These are phyloP conservation scores for Pammene fasciana DNA, from an alignment of 2,888 invertebrate species.

Conservation along the genomic window DNA sequence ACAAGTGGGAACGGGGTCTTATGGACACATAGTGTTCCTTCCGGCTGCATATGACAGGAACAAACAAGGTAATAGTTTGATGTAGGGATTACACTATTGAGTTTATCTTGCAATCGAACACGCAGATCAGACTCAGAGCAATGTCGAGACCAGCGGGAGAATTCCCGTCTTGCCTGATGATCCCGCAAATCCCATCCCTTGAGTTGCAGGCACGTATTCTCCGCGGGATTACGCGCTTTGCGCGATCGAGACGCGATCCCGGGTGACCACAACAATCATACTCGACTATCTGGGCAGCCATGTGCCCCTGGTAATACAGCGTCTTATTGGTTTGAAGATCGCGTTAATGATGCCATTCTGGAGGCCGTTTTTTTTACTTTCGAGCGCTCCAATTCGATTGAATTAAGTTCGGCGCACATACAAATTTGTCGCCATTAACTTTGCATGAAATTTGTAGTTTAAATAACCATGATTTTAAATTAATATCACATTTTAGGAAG, in stretches of 20 bases:
- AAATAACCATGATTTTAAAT: no score
- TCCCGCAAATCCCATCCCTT: conserved; percentile 70
- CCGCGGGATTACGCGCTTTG: conserved; percentile 65
- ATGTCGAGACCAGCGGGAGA: conserved; percentile 62
- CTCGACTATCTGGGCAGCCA: conserved; percentile 62
- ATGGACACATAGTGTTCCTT: conserved; percentile 3
- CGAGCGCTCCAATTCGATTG: no score
- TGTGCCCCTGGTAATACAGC: conserved; percentile 54
- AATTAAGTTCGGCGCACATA: no score
- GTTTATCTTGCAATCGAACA: conserved; percentile 38
- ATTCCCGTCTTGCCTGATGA: conserved; percentile 68
- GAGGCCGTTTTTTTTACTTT: no score
- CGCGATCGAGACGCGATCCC: conserved; percentile 60
- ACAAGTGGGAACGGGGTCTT: no score
- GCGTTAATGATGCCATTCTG: conserved; percentile 8
- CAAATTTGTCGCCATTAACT: no score
- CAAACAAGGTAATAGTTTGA: conserved; percentile 24
- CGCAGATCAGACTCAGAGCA: conserved; percentile 43
- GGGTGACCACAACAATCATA: conserved; percentile 64
- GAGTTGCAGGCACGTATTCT: conserved; percentile 70
- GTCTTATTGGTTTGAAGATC: conserved; percentile 24
- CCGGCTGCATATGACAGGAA: conserved; percentile 18
- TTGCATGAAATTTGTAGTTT: no score
- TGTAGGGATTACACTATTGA: conserved; percentile 37
- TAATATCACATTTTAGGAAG: no score